Conservation (phyloP, 2,113 vertebrate species). For the Callithrix jacchus region DNA sequence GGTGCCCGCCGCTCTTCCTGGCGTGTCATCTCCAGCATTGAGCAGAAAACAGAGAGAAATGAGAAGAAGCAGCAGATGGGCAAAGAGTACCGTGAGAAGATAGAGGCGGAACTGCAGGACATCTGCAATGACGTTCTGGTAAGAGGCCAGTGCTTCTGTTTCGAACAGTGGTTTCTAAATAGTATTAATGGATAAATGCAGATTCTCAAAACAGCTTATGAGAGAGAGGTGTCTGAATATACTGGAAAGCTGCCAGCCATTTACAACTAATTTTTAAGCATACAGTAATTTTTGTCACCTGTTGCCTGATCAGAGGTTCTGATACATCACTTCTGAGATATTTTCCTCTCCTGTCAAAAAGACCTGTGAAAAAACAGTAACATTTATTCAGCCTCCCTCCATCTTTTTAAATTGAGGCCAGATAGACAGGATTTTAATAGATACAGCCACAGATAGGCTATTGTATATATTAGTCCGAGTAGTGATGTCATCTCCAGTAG, state of each 20-base stretch:
- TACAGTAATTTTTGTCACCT: background rate
- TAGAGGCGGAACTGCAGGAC: slow-evolving; percentile 95
- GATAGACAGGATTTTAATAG: background rate
- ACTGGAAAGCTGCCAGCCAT: slow-evolving; percentile 2
- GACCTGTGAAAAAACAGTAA: background rate
- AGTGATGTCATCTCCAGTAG: background rate
- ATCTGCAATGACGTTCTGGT: slow-evolving; percentile 99
- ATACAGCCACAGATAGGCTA: background rate
- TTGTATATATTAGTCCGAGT: background rate
- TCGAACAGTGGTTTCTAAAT: background rate
- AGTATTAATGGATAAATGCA: background rate
- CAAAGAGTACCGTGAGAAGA: slow-evolving; percentile 95
- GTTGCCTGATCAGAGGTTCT: background rate
- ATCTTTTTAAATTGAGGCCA: slow-evolving; percentile 7
- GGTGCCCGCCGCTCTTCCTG: slow-evolving; percentile 97
- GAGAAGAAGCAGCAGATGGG: slow-evolving; percentile 99
- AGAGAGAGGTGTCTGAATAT: background rate
- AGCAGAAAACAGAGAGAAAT: slow-evolving; percentile 95
- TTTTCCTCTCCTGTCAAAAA: slow-evolving; percentile 22
- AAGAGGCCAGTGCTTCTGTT: slow-evolving; percentile 56
- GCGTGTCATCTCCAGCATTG: slow-evolving; percentile 98
- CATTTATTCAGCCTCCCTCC: background rate
- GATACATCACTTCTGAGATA: background rate
- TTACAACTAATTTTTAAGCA: background rate
- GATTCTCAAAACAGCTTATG: background rate